Evolutionary conservation across 2,113 vertebrate genomes (phyloP), one percentile per base, ranked within the genome.

Genomic region (Otolemur garnettii): DNA sequence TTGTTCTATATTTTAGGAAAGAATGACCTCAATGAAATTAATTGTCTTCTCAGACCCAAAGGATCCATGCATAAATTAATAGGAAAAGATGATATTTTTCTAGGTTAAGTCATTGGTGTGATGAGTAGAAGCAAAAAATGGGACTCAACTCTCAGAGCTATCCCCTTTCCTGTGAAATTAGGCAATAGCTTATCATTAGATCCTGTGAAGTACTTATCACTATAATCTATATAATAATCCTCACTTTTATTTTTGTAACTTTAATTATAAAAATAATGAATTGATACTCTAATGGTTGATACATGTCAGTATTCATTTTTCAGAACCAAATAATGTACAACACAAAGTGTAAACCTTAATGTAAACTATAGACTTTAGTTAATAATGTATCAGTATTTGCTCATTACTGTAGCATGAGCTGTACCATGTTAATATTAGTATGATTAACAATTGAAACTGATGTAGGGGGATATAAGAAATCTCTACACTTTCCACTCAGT

Each of bases 1-100:
- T 88, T 88, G 83, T 71, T 93, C 84, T 84, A 55, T 77, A 92
- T 81, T 95, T 86, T 95, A 55, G 88, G 87, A 55, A 74, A 75
- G 66, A 93, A 50, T 84, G 87, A 93, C 92, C 92, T 93, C 50
- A 74, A 55, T 91, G 68, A 94, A 94, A 53, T 82, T 94, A 96
- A 97, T 94, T 93, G 64, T 24, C 55, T 96, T 96, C 33, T 93
- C 24, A 93, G 83, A 91, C 83, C 90, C 77, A 87, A 75, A 96
- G 89, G 85, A 80, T 50, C 45, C 1, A 79, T 33, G 50, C 21
- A 68, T 59, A 93, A 96, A 87, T 84, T 94, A 96, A 86, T 4
- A 87, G 28, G 81, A 57, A 75, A 94, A 55, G 75, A 57, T 50
- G 4, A 14, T 59, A 33, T 94, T 81, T 96, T 96, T 94, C 83